Evolutionary conservation across 2,888 invertebrate genomes (phyloP).

Genomic region (Cheilosia pagana): DNA sequence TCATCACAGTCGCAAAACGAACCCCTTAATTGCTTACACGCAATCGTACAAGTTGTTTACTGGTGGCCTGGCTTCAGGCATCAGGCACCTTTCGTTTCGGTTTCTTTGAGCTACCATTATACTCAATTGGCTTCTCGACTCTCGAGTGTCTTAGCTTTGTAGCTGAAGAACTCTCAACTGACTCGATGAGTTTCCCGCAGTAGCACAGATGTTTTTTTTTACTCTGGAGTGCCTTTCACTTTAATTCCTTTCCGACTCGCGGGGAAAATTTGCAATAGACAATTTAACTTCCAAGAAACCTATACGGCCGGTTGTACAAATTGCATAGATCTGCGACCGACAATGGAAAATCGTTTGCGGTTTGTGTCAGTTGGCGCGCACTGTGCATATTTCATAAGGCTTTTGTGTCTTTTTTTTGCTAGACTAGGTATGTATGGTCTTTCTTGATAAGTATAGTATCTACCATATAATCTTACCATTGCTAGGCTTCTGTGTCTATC

Average conservation of each 20-base stretch:
- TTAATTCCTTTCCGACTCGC: too few species aligned
- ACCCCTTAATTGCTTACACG: background rate
- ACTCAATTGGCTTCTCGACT: too few species aligned
- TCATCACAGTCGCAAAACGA: too few species aligned
- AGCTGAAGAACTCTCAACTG: too few species aligned
- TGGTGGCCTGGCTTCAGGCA: background rate
- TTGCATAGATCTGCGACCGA: background rate
- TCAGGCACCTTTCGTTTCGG: background rate
- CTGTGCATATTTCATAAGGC: background rate
- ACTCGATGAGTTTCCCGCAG: background rate
- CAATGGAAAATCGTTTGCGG: conserved; percentile 4
- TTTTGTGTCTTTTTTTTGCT: background rate
- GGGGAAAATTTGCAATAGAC: background rate
- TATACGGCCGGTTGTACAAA: background rate
- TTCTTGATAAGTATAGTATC: background rate
- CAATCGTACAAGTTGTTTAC: background rate
- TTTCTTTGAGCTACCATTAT: too few species aligned
- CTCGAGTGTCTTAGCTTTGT: too few species aligned
- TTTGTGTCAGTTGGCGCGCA: background rate
- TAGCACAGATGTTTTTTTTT: background rate
- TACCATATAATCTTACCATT: conserved; percentile 4
- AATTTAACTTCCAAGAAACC: background rate
- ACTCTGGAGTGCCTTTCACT: conserved; percentile 12
- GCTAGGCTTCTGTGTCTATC: conserved; percentile 1
- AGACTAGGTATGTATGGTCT: background rate